Percentiles rank a stretch among this genome's conserved stretches.
Evolutionary conservation across 2,797 vertebrate species (phyloP).

Genomic region (Hoplostethus atlanticus): DNA sequence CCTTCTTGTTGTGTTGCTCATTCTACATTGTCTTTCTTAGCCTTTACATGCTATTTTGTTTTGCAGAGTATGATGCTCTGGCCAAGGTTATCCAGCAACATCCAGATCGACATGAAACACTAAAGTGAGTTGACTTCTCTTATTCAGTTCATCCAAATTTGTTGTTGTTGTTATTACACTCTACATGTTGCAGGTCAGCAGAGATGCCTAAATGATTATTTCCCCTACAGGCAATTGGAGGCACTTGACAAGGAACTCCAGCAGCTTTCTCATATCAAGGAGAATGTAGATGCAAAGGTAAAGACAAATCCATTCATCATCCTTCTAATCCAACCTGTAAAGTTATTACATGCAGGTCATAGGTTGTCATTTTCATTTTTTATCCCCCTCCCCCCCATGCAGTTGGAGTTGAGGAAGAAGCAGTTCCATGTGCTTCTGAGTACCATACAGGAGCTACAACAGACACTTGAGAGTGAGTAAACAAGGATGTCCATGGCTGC

Average conservation of each 20-base stretch:
- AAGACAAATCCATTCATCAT: neutral
- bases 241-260: slow-evolving; percentile 97
- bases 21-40: neutral
- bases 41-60: slow-evolving; percentile 10
- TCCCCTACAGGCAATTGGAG: slow-evolving; percentile 90
- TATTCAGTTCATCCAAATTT: neutral
- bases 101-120: slow-evolving; percentile 95
- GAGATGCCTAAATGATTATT: neutral
- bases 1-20: neutral
- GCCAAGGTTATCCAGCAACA: slow-evolving; percentile 98
- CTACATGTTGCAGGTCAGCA: neutral
- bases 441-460: slow-evolving; percentile 98
- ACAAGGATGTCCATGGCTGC: neutral
- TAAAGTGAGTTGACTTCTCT: slow-evolving; percentile 88
- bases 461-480: slow-evolving; percentile 96
- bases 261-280: slow-evolving; percentile 95
- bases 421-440: slow-evolving; percentile 98
- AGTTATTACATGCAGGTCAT: neutral
- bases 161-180: neutral
- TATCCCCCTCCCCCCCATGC: slow-evolving; percentile 8
- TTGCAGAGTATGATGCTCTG: slow-evolving; percentile 96
- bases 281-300: slow-evolving; percentile 98
- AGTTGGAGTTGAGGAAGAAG: slow-evolving; percentile 97
- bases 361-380: neutral
- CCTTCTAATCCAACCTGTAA: neutral